Evolutionary conservation across 2,888 invertebrate genomes (phyloP).

Genomic region (Andricus quercusramuli): DNA sequence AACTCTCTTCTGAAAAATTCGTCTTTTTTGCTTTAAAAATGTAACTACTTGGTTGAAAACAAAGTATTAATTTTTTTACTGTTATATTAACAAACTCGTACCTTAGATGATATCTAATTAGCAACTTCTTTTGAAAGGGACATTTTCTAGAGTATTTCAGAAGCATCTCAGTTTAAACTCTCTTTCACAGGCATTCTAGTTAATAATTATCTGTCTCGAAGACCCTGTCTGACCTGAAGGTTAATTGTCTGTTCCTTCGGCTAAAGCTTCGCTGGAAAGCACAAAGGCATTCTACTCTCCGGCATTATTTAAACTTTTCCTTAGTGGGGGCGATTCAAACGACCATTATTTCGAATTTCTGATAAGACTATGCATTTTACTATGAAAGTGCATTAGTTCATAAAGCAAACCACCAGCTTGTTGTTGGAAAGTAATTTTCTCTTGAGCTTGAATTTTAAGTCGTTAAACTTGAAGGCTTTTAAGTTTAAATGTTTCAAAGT

Average conservation of each 20-base stretch:
- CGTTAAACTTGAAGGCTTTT: neutral
- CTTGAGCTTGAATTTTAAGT: neutral
- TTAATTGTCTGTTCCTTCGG: conserved; percentile 33
- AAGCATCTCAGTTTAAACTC: conserved; percentile 13
- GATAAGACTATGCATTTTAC: conserved; percentile 21
- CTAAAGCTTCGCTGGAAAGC: neutral
- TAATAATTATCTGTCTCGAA: conserved; percentile 37
- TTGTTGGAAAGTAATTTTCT: neutral
- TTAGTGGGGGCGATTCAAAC: conserved; percentile 6
- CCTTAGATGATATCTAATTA: neutral
- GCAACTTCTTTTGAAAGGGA: neutral
- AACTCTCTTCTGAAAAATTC: too few species aligned
- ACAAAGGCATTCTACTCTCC: conserved; percentile 9
- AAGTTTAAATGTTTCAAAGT: neutral
- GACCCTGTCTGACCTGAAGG: conserved; percentile 1
- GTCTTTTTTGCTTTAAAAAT: too few species aligned
- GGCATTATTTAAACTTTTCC: conserved; percentile 39
- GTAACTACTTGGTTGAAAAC: too few species aligned
- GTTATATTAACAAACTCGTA: neutral
- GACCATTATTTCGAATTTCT: conserved; percentile 22
- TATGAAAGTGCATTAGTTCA: conserved; percentile 14
- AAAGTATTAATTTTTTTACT: too few species aligned
- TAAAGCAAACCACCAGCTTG: neutral
- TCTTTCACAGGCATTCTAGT: conserved; percentile 20
- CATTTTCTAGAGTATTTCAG: neutral